phyloP scores from a whole-genome alignment of 2,113 vertebrate genomes.

The Patagioenas fasciata region DNA sequence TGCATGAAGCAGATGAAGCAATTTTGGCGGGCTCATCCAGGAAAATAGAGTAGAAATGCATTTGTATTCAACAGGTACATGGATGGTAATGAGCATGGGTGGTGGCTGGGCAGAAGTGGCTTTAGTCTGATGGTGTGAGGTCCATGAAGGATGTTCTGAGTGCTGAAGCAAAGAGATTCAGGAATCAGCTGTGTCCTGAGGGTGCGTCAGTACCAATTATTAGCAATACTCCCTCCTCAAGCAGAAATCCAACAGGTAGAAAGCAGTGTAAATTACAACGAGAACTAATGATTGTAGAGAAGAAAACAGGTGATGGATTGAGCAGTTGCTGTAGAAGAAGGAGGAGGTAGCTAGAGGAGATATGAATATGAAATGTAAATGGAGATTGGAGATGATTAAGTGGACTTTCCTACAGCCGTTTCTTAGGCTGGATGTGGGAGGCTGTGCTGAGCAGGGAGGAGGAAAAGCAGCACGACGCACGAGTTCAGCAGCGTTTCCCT shows the following conservation, averaged over 20 bases:
- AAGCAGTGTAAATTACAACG: not conserved
- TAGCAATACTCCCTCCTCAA: not conserved
- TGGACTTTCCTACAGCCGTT: not conserved
- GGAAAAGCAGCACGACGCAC: not conserved
- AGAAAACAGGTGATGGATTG: not conserved
- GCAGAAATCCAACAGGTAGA: not conserved
- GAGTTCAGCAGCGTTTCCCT: not conserved
- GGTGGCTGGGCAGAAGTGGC: not conserved
- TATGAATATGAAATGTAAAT: conserved; percentile 11
- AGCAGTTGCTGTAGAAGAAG: not conserved
- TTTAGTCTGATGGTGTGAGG: not conserved
- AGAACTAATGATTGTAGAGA: not conserved
- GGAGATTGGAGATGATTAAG: not conserved
- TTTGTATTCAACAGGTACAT: not conserved
- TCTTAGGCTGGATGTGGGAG: not conserved
- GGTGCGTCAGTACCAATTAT: not conserved
- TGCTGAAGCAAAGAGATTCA: not conserved
- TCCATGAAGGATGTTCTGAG: not conserved
- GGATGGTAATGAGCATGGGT: not conserved
- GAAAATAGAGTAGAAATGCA: not conserved
- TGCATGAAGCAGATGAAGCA: conserved; percentile 10
- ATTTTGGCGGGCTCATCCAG: not conserved
- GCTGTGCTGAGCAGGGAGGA: not conserved
- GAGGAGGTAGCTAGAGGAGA: not conserved
- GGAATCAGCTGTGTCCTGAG: accelerated